Base-by-base conservation (phyloP, 2,797 vertebrate genomes). In the Hyperoplus immaculatus region DNA sequence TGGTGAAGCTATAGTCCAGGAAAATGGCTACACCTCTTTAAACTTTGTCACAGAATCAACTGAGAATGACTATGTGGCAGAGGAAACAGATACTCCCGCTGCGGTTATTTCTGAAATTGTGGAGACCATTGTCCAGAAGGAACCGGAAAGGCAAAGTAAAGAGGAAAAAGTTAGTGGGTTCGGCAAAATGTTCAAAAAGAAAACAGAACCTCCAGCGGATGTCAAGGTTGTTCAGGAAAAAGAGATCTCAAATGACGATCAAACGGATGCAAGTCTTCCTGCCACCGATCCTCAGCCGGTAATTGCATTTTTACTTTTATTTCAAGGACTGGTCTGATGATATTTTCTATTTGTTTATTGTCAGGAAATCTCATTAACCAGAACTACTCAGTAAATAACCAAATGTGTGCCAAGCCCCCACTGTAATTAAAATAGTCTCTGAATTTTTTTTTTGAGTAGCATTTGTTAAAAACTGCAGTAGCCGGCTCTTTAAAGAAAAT, bases 161-260 rank as follows among this genome's bases (percentile, higher is more conserved):
- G 70, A 0, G 54, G 77, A 84, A 58, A 92, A 89, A 78, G 4
- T 73, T 36, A 87, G 55, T 15, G 68, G 95, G 72, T 95, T 98
- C 1, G 93, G 94, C 72, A 97, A 93, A 81, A 73, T 97, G 84
- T 97, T 98, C 89, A 96, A 90, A 83, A 94, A 92, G 84, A 94
- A 93, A 73, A 45, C 75, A 66, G 90, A 50, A 47, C 49, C 61
- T 38, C 56, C 61, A 16, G 49, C 29, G 5, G 94, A 94, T 46
- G 47, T 47, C 0, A 57, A 75, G 58, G 80, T 8, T 16, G 12
- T 36, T 18, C 1, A 63, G 36, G 84, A 81, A 70, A 90, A 83
- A 50, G 81, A 84, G 39, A 47, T 13, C 0, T 71, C 83, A 51
- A 41, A 13, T 0, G 92, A 77, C n/a, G 85, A 83, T 58, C 77